Evolutionary conservation across 2,113 vertebrate species (phyloP).

Genomic region (Trochalopteron elliotii): DNA sequence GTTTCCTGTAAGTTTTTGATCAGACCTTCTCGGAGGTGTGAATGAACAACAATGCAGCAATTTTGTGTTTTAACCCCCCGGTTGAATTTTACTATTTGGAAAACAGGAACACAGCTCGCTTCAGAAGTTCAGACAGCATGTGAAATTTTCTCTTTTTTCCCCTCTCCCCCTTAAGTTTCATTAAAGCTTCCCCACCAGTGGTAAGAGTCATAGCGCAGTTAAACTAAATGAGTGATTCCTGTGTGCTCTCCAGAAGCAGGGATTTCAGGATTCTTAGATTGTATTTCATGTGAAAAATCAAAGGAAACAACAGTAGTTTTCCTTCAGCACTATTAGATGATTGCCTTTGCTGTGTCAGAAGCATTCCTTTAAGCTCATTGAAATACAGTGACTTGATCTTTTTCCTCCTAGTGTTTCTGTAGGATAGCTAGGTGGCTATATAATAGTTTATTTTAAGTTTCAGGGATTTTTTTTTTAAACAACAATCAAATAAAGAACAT

Average conservation of each 20-base stretch:
- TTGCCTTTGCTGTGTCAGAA: background rate
- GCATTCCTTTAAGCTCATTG: background rate
- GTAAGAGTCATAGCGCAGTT: background rate
- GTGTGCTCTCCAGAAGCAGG: background rate
- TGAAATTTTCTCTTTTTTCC: background rate
- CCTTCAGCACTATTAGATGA: background rate
- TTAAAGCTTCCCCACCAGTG: background rate
- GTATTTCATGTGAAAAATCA: background rate
- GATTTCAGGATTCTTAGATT: background rate
- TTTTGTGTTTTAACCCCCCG: background rate
- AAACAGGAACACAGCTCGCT: background rate
- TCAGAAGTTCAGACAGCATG: background rate
- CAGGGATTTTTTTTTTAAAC: background rate
- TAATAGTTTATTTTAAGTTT: background rate
- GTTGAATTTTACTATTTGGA: background rate
- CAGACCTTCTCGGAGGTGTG: background rate
- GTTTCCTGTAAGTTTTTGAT: background rate
- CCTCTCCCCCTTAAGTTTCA: background rate
- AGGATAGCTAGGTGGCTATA: background rate
- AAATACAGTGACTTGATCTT: background rate
- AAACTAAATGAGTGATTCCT: background rate
- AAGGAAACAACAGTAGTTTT: background rate
- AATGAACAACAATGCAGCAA: background rate
- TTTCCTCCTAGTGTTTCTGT: background rate
- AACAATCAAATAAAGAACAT: background rate